phyloP scores from a whole-genome alignment of 2,797 vertebrate species.

The Pyrrhura leucotis region DNA sequence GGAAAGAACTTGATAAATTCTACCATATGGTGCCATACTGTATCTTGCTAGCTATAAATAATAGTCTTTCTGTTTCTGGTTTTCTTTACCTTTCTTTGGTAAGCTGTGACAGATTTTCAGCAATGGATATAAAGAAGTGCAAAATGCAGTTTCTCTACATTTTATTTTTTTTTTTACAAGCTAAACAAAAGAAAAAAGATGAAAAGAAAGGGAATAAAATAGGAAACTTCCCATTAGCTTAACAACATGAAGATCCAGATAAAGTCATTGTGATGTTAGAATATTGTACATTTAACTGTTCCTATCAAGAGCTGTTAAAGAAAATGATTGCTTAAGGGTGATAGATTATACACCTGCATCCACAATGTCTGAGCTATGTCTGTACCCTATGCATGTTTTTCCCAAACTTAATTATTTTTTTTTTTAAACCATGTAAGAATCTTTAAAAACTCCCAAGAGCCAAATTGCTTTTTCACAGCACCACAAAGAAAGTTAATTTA shows the following conservation, averaged over 20 bases:
- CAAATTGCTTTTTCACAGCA: not conserved
- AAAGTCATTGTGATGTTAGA: not conserved
- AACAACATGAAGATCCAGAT: not conserved
- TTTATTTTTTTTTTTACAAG: not conserved
- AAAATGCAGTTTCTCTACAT: conserved; percentile 16
- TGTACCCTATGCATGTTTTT: not conserved
- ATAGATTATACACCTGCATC: not conserved
- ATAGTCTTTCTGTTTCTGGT: conserved; percentile 66
- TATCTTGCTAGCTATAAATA: conserved; percentile 70
- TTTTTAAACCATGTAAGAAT: not conserved
- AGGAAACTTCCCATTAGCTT: conserved; percentile 5
- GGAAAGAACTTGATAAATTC: conserved; percentile 68
- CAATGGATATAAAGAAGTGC: conserved; percentile 32
- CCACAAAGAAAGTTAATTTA: not conserved
- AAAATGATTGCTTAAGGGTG: not conserved
- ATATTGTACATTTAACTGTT: not conserved
- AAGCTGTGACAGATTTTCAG: conserved; percentile 67
- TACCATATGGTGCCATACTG: conserved; percentile 74
- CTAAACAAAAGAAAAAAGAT: not conserved
- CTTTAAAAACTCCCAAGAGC: not conserved
- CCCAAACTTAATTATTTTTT: not conserved
- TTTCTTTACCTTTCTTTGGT: conserved; percentile 60
- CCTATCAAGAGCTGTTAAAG: not conserved
- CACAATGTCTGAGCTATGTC: not conserved
- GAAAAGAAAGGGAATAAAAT: not conserved